Base-by-base conservation (phyloP, 2,113 vertebrate species). In the Oncorhynchus masou region DNA sequence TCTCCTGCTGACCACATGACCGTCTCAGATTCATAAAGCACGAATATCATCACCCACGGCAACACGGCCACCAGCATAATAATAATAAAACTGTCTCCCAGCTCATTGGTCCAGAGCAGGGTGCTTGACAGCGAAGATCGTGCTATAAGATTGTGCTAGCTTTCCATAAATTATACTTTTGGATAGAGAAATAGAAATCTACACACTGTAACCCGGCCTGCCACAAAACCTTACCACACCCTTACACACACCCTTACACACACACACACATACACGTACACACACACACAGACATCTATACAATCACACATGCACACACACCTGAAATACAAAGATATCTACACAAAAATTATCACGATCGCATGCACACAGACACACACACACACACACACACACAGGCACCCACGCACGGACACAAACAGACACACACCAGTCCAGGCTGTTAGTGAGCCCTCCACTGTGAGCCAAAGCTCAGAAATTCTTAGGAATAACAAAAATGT, bases 401-500 rank as follows among this genome's bases (percentile, higher is more conserved):
- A 45, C 54, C 31, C 25, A 73, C 62, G 13, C 73, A 27, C 9
- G 1, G 11, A 49, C 25, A 25, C 27, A n/a, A 27, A 75, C 15
- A 22, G 60, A 29, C 60, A 24, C 71, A 39, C 25, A 60, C 51
- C 2, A 15, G 5, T 60, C 66, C 31, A 20, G 67, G 25, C 39
- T 79, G 65, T 20, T 62, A 59, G 65, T 34, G 45, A 54, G 64
- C 24, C 27, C 79, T 69, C 22, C 80, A 67, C 22, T 76, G 66
- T 48, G 15, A 51, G 64, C 57, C 45, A 77, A 75, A 51, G 29
- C 74, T 57, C 68, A 34, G 60, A 75, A 74, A 75, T 76, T 20
- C 49, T 48, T 45, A 72, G 72, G 75, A 65, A 65, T 73, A 76
- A 80, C 45, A 77, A 74, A 83, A 81, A 78, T 74, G 74, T 75